Percentiles rank a stretch among this genome's conserved stretches.
phyloP scores from a whole-genome alignment of 2,888 invertebrate species.

The Flexamia atlantica region DNA sequence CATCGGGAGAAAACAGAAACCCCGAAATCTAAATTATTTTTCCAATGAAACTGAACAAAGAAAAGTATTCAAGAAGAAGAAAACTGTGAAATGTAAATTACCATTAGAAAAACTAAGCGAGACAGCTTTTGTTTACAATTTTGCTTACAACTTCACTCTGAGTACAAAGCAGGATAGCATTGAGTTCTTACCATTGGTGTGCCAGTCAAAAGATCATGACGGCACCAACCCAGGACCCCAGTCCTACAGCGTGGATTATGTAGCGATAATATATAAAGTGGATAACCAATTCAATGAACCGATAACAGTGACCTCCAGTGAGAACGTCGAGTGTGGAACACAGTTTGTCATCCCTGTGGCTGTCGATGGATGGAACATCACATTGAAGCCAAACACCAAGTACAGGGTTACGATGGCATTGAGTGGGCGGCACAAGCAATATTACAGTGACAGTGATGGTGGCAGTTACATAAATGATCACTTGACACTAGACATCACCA shows the following conservation, averaged over 20 bases:
- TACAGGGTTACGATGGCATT: background rate
- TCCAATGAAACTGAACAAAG: background rate
- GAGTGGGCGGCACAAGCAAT: background rate
- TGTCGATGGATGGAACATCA: background rate
- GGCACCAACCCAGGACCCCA: background rate
- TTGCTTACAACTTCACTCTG: no score
- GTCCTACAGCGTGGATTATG: background rate
- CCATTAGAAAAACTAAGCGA: no score
- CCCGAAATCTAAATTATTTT: background rate
- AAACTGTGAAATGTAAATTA: background rate
- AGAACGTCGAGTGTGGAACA: background rate
- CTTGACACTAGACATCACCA: background rate
- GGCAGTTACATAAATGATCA: background rate
- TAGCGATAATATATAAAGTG: background rate
- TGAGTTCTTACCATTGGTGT: background rate
- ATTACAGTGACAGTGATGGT: background rate
- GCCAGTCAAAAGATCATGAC: background rate
- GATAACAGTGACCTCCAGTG: background rate
- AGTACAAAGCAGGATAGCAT: background rate
- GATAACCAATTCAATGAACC: background rate
- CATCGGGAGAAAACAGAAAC: background rate
- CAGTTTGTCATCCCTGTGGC: background rate
- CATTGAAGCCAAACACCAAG: background rate
- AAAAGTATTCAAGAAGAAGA: background rate
- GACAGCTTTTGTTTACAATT: no score